Conservation (phyloP, 2,888 invertebrate genomes). For the Oscheius myriophilus region DNA sequence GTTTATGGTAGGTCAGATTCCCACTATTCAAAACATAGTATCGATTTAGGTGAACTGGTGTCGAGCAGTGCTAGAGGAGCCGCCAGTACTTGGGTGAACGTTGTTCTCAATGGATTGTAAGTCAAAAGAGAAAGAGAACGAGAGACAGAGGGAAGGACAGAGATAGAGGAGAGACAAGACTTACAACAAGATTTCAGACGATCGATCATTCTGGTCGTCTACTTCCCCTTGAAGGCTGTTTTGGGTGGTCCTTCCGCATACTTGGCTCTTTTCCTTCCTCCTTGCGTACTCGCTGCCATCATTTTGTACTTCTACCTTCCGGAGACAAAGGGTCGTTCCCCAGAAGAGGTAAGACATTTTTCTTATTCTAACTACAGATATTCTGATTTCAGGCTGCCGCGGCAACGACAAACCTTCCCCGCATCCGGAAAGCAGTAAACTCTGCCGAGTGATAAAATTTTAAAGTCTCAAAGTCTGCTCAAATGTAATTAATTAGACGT, state of each 20-base stretch:
- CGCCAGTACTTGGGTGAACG: slow-evolving; percentile 37
- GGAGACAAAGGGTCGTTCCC: slow-evolving; percentile 34
- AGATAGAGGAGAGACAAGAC: too few species aligned
- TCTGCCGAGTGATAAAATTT: too few species aligned
- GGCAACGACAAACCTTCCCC: slow-evolving; percentile 4
- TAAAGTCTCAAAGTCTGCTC: too few species aligned
- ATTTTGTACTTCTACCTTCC: slow-evolving; percentile 37
- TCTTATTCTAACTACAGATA: neutral
- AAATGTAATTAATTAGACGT: too few species aligned
- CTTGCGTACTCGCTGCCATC: slow-evolving; percentile 28
- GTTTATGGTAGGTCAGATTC: slow-evolving; percentile 25
- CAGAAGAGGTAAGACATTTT: slow-evolving; percentile 30
- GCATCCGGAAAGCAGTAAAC: slow-evolving; percentile 6
- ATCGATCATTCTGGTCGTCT: slow-evolving; percentile 32
- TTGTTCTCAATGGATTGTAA: slow-evolving; percentile 30
- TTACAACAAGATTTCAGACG: slow-evolving; percentile 19
- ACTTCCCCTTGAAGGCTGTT: slow-evolving; percentile 29
- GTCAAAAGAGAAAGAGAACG: neutral
- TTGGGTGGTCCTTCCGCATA: slow-evolving; percentile 33
- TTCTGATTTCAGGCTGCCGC: slow-evolving; percentile 20
- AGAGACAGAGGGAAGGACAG: too few species aligned
- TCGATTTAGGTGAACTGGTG: slow-evolving; percentile 34
- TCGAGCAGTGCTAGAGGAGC: slow-evolving; percentile 30
- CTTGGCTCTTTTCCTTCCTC: slow-evolving; percentile 32
- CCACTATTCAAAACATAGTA: too few species aligned